A percentile compares a stretch with the other conserved stretches of the same genome.
phyloP scores from a whole-genome alignment of 2,888 invertebrate genomes.

The Schizaphis graminum region DNA sequence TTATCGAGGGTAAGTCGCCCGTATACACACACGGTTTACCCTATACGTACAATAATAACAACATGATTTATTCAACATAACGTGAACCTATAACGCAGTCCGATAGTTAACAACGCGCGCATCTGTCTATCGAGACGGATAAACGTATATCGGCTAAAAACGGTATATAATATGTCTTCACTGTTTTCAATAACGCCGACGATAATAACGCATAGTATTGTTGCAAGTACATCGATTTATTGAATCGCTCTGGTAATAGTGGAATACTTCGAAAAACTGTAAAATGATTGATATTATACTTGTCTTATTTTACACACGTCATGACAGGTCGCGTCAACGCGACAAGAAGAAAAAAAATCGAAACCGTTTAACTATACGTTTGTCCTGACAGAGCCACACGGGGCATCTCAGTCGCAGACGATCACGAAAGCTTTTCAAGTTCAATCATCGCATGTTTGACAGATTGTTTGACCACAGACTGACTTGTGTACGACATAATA shows the following conservation, averaged over 20 bases:
- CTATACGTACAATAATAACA: background rate
- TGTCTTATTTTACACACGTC: background rate
- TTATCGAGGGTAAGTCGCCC: conserved; percentile 9
- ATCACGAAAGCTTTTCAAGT: background rate
- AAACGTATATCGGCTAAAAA: background rate
- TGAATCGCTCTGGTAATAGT: background rate
- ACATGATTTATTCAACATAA: conserved; percentile 32
- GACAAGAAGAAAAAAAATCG: background rate
- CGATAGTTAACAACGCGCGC: background rate
- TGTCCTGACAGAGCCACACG: background rate
- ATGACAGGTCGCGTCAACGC: background rate
- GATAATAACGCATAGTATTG: background rate
- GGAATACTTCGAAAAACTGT: background rate
- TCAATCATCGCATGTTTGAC: background rate
- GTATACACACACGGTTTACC: background rate
- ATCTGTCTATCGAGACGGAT: background rate
- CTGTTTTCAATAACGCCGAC: background rate
- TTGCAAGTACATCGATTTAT: background rate
- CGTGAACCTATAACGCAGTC: background rate
- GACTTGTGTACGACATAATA: background rate
- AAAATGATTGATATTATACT: background rate
- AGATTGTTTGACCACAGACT: background rate
- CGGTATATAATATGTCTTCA: background rate
- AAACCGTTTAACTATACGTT: background rate
- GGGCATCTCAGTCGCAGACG: background rate